Evolutionary conservation across 2,888 invertebrate species (phyloP), one percentile per base, ranked within the genome.

Genomic region (Trichopria drosophilae): DNA sequence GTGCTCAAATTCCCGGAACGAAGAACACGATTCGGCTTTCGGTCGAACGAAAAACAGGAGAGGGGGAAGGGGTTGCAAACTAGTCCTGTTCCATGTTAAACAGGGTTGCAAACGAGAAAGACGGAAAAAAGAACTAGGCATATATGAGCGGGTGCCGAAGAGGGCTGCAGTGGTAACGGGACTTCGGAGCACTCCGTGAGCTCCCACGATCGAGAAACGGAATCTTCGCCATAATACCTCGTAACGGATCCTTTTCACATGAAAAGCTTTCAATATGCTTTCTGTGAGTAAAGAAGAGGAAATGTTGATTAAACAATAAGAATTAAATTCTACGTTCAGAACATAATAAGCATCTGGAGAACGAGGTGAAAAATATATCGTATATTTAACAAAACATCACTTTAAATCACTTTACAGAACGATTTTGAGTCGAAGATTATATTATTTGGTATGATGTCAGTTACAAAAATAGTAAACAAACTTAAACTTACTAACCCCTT

Each of bases 191-290:
- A 41, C 56, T 52, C 43, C 47, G 48, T 52, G 49, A 55, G 59
- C 60, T 63, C 61, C 62, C 62, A 64, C 61, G 62, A 65, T 62
- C 51, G 36, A 48, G 55, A 62, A 64, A 61, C 58, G 51, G 58
- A 57, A 61, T 59, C 58, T 60, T 49, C 41, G 24, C 40, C 15
- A 32, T 47, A 39, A 41, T 41, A 29, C 41, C 10, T 28, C 44
- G 41, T 51, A 49, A 56, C 52, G 45, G 55, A 37, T 26, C 15
- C 26, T 31, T 39, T 41, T 46, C 36, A 51, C 16, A 19, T 36
- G 31, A 36, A 46, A 52, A 41, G 22, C 35, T 16, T 18, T 32
- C 22, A 41, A 51, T 47, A 47, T 9, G 22, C 26, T 41, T 52
- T 52, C n/a, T n/a, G n/a, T n/a, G n/a, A n/a, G n/a, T n/a, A 24